Evolutionary conservation across 2,888 invertebrate species (phyloP).

Genomic region (Tinea trinotella): DNA sequence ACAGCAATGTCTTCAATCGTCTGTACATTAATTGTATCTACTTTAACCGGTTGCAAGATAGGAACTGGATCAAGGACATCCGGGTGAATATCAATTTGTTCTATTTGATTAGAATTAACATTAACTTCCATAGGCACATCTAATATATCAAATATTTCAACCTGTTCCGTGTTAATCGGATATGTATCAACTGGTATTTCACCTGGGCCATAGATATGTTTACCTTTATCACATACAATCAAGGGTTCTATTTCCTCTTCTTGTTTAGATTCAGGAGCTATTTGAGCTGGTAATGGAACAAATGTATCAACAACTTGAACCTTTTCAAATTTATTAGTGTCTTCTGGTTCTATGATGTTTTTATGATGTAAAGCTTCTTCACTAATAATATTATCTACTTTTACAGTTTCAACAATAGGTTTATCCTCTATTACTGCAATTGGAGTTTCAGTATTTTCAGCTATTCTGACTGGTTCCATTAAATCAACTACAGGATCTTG

Average conservation of each 20-base stretch:
- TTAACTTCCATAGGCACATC: too few species aligned
- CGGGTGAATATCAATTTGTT: not conserved
- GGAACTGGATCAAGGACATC: not conserved
- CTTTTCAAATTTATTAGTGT: not conserved
- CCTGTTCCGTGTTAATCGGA: too few species aligned
- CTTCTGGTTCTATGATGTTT: not conserved
- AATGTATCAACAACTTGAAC: slow-evolving; percentile 4
- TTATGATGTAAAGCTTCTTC: too few species aligned
- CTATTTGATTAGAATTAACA: not conserved
- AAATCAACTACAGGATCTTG: too few species aligned
- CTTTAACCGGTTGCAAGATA: not conserved
- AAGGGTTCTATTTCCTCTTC: too few species aligned
- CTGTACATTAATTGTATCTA: not conserved
- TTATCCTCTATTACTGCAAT: too few species aligned
- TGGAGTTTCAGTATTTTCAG: too few species aligned
- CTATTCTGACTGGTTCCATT: not conserved
- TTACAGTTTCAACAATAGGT: not conserved
- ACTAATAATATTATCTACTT: too few species aligned
- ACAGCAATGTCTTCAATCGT: not conserved
- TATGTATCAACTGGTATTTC: too few species aligned
- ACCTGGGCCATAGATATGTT: too few species aligned
- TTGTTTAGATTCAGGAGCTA: too few species aligned
- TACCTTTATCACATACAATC: not conserved
- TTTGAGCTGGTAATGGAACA: not conserved
- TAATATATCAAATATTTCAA: too few species aligned